A percentile compares a stretch with the other conserved stretches of the same genome.
Evolutionary conservation across 1,140 invertebrate genomes (phyloP).

Genomic region (Drosophila nebulosa): DNA sequence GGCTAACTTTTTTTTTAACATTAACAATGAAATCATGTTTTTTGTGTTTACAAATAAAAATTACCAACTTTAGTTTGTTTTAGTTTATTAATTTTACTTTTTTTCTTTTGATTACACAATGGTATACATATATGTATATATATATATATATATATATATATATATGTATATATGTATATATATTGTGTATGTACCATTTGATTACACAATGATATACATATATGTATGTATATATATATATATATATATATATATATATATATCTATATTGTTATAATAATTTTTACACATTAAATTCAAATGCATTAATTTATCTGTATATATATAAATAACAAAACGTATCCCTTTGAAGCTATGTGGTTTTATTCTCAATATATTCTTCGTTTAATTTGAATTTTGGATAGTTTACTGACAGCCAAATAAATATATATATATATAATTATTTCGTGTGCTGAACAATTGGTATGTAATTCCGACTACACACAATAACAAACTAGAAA

Average conservation of each 20-base stretch:
- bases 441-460: constrained; percentile 76
- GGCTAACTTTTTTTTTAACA: not conserved
- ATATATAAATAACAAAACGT: constrained; percentile 74
- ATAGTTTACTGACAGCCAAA: constrained; percentile 37
- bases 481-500: constrained; percentile 32
- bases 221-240: constrained; percentile 13
- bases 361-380: constrained; percentile 22
- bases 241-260: constrained; percentile 36
- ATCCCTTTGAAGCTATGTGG: constrained; percentile 60
- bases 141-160: constrained; percentile 26
- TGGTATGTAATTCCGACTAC: constrained; percentile 49
- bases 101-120: constrained; percentile 3
- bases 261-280: constrained; percentile 47
- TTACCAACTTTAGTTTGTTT: constrained; percentile 15
- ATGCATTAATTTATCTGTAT: constrained; percentile 62
- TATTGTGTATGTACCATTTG: constrained; percentile 22
- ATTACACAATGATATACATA: constrained; percentile 17
- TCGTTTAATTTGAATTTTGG: constrained; percentile 13
- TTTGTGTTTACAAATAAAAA: constrained; percentile 14
- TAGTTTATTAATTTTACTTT: constrained; percentile 1
- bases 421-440: not conserved
- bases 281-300: constrained; percentile 60
- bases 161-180: constrained; percentile 27
- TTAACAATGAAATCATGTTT: not conserved
- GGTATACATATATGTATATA: constrained; percentile 12